A percentile compares a stretch with the other conserved stretches of the same genome.
phyloP scores from a whole-genome alignment of 1,140 invertebrate genomes.

The Brachionus calyciflorus region DNA sequence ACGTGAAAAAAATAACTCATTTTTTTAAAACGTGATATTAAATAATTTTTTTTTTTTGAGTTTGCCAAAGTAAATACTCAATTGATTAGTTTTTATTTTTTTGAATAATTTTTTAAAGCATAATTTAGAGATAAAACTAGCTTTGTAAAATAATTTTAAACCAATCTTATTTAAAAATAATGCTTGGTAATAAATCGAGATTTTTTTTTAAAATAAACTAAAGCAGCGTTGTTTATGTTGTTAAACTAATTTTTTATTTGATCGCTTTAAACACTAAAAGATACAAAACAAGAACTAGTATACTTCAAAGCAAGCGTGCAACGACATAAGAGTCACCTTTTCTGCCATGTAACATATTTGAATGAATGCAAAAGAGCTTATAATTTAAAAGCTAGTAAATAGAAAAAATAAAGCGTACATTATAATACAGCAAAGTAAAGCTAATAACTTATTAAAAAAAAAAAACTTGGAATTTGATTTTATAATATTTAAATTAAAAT shows the following conservation, averaged over 20 bases:
- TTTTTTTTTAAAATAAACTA: too few species aligned
- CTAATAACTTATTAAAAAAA: conserved; percentile 9
- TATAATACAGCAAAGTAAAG: background rate
- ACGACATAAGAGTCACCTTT: conserved; percentile 1
- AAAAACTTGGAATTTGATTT: conserved; percentile 33
- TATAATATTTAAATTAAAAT: too few species aligned
- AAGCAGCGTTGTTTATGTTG: background rate
- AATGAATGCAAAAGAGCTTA: conserved; percentile 29
- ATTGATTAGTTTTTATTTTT: too few species aligned
- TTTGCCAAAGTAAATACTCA: too few species aligned
- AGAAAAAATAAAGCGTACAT: conserved; percentile 34
- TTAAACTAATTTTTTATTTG: too few species aligned
- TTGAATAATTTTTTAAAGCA: conserved; percentile 8
- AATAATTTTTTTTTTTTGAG: too few species aligned
- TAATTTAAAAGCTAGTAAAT: background rate
- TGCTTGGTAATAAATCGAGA: too few species aligned
- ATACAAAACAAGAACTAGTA: background rate
- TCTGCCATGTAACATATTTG: background rate
- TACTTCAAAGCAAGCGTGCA: conserved; percentile 9
- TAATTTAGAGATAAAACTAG: background rate
- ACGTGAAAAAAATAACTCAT: too few species aligned
- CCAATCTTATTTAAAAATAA: too few species aligned
- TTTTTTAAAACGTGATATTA: background rate
- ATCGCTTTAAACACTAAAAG: background rate
- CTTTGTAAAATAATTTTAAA: too few species aligned